Evolutionary conservation across 2,797 vertebrate species (phyloP), one percentile per base, ranked within the genome.

Genomic region (Manis javanica): DNA sequence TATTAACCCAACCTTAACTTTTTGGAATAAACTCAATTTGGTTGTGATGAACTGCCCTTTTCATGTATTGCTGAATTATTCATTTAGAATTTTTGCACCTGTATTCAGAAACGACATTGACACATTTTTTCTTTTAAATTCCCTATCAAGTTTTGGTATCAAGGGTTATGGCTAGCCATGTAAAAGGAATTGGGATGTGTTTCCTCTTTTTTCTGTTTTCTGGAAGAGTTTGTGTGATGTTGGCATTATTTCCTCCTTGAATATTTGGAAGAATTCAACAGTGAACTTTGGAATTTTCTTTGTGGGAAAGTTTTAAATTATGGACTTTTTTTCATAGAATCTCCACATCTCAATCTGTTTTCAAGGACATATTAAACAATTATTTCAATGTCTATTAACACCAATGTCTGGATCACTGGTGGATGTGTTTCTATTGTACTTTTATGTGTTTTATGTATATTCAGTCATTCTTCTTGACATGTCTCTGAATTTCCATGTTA

Each of bases 31-130:
- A 79, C 34, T 90, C 51, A 79, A 12, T 66, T 79, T 85, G 79
- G 21, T 90, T 90, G 29, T 93, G 49, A 86, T 46, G 37, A 90
- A 59, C 66, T 75, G 11, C 11, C 3, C 10, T 88, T 92, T 92
- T 55, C 34, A 82, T 82, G 66, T 68, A 51, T 81, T 59, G n/a
- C 57, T 74, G 42, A 74, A 74, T 86, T 74, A 93, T 39, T 93
- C 72, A 59, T 49, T 79, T 95, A 68, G n/a, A 74, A 59, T 75
- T 72, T 89, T 95, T 93, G 21, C 4, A 16, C 84, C 37, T 66
- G 23, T 59, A 72, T 64, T 86, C 66, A 90, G 51, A 85, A 69
- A 51, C 23, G 63, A 49, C n/a, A 81, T 90, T 81, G 59, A 16
- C 29, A 16, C 72, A 11, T 71, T 68, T 46, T 75, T 92, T 79